Conservation (phyloP, 2,797 vertebrate genomes). For the Lepilemur ruficaudatus region DNA sequence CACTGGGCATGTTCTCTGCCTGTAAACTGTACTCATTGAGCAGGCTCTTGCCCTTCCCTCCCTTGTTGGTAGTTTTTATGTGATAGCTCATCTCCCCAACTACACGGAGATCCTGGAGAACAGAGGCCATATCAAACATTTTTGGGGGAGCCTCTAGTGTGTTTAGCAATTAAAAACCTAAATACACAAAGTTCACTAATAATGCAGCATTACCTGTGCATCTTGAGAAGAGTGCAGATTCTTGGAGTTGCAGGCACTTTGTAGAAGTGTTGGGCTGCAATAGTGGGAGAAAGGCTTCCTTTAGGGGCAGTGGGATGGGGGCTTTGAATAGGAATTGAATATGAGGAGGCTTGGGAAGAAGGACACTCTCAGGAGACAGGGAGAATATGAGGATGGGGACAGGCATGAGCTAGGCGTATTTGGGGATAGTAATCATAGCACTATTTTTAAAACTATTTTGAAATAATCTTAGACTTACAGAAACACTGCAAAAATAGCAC, state of each 20-base stretch:
- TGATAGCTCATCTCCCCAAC: fast-evolving
- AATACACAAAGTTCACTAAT: background rate
- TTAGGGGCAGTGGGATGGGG: background rate
- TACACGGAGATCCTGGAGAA: background rate
- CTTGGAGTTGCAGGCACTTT: background rate
- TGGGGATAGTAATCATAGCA: background rate
- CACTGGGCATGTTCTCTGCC: background rate
- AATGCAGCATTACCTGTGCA: background rate
- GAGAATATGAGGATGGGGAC: background rate
- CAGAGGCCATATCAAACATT: background rate
- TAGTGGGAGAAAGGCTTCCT: background rate
- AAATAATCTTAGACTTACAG: background rate
- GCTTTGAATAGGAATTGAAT: background rate
- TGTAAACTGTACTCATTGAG: background rate
- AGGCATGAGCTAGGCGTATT: background rate
- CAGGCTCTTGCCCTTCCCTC: background rate
- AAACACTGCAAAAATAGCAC: background rate
- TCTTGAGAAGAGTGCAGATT: fast-evolving
- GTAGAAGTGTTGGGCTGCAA: fast-evolving
- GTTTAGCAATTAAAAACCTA: background rate
- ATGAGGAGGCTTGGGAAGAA: background rate
- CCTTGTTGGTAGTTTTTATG: too few species aligned
- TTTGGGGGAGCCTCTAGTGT: background rate
- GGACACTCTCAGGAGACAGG: background rate
- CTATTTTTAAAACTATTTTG: background rate